A percentile compares a stretch with the other conserved stretches of the same genome.
phyloP scores from a whole-genome alignment of 2,888 invertebrate genomes.

The Carcina quercana region DNA sequence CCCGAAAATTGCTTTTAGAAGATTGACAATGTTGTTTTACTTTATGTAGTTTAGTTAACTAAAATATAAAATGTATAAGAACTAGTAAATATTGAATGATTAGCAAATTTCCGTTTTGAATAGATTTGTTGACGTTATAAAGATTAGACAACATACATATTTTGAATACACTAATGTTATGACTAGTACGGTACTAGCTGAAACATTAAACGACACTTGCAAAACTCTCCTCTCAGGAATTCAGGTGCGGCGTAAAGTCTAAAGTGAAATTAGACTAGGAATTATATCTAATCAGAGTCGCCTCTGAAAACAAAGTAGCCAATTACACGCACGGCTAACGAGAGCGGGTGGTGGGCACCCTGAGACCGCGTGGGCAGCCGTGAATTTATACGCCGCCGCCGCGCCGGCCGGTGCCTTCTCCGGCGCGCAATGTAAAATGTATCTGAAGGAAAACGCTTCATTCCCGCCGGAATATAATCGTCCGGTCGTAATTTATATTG shows the following conservation, averaged over 20 bases:
- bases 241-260: too few species aligned
- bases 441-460: constrained; percentile 71
- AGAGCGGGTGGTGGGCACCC: constrained; percentile 39
- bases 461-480: constrained; percentile 75
- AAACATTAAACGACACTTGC: too few species aligned
- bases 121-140: too few species aligned
- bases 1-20: constrained; percentile 13
- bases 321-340: constrained; percentile 57
- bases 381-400: constrained; percentile 1
- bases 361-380: too few species aligned
- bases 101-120: too few species aligned
- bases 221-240: too few species aligned
- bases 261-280: constrained; percentile 5
- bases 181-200: too few species aligned
- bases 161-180: too few species aligned
- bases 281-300: constrained; percentile 40
- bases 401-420: constrained; percentile 22
- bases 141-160: too few species aligned
- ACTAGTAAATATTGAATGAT: too few species aligned
- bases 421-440: constrained; percentile 48
- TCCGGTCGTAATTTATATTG: constrained; percentile 76
- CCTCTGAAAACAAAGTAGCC: constrained; percentile 45
- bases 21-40: constrained; percentile 6
- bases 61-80: too few species aligned
- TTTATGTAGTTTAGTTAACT: too few species aligned